These are phyloP conservation scores for Ptiloglossa arizonensis DNA, from an alignment of 1,140 invertebrate species.

Conservation along the genomic window DNA sequence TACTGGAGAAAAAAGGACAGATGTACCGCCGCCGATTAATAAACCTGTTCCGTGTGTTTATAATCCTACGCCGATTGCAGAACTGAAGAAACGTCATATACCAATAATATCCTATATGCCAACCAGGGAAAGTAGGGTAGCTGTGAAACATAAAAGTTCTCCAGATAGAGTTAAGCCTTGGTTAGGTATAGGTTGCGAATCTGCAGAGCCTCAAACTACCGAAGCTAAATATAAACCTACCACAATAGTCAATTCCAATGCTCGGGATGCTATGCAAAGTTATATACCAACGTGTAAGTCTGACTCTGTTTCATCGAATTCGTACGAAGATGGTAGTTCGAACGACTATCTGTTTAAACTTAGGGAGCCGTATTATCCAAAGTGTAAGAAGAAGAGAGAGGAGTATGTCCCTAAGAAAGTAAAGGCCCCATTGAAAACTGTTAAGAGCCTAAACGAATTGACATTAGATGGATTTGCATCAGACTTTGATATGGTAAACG, in stretches of 20 bases:
- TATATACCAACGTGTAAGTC: conserved; percentile 76
- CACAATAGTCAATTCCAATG: conserved; percentile 62
- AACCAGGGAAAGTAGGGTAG: conserved; percentile 75
- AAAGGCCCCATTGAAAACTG: conserved; percentile 72
- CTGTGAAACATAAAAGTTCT: conserved; percentile 77
- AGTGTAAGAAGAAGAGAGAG: conserved; percentile 76
- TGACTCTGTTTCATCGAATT: conserved; percentile 65
- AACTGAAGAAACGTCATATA: conserved; percentile 83
- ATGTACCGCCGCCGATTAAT: conserved; percentile 55
- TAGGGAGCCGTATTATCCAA: conserved; percentile 75
- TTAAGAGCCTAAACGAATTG: conserved; percentile 66
- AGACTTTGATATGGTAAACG: conserved; percentile 78
- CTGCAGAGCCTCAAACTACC: conserved; percentile 52
- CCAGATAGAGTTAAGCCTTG: conserved; percentile 70
- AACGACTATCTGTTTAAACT: conserved; percentile 71
- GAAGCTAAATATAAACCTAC: conserved; percentile 78
- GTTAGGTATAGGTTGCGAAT: conserved; percentile 68
- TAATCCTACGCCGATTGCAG: conserved; percentile 85
- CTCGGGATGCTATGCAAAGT: conserved; percentile 57
- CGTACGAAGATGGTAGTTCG: conserved; percentile 69
- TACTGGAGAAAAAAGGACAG: conserved; percentile 56
- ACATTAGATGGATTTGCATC: conserved; percentile 75
- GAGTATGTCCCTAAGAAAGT: conserved; percentile 79
- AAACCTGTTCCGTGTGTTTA: conserved; percentile 77
- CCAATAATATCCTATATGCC: conserved; percentile 79